phyloP scores from a whole-genome alignment of 2,113 vertebrate genomes.

The Poeciliopsis prolifica region DNA sequence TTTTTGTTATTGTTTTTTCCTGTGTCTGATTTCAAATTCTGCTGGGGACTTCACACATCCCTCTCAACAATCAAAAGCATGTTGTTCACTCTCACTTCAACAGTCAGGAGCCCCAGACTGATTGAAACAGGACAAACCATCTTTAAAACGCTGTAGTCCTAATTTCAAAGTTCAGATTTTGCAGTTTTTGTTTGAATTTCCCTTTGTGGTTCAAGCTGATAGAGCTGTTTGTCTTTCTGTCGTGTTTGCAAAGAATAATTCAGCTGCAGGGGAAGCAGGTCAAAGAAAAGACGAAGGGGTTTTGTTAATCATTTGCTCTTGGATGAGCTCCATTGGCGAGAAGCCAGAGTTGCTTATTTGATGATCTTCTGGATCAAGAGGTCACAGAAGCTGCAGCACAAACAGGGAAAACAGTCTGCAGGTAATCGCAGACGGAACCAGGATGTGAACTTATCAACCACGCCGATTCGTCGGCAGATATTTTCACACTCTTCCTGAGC shows the following conservation, averaged over 20 bases:
- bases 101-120: too few relatives aligned
- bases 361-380: background rate
- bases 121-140: too few relatives aligned
- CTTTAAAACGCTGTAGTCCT: too few relatives aligned
- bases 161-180: background rate
- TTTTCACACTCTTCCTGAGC: conserved; percentile 36
- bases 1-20: too few relatives aligned
- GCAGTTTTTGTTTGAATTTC: background rate
- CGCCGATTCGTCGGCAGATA: background rate
- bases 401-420: conserved; percentile 13
- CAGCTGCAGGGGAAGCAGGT: background rate
- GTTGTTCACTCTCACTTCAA: too few relatives aligned
- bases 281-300: too few relatives aligned
- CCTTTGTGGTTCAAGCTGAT: background rate
- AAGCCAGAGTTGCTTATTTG: background rate
- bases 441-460: conserved; percentile 32
- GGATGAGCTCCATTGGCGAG: too few relatives aligned
- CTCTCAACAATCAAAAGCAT: too few relatives aligned
- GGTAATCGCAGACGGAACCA: conserved; percentile 4
- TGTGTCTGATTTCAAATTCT: too few relatives aligned
- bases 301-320: too few relatives aligned
- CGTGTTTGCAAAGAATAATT: background rate
- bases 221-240: background rate
- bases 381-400: background rate
- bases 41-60: too few relatives aligned